phyloP scores from a whole-genome alignment of 2,888 invertebrate genomes.

The Caenorhabditis auriculariae region DNA sequence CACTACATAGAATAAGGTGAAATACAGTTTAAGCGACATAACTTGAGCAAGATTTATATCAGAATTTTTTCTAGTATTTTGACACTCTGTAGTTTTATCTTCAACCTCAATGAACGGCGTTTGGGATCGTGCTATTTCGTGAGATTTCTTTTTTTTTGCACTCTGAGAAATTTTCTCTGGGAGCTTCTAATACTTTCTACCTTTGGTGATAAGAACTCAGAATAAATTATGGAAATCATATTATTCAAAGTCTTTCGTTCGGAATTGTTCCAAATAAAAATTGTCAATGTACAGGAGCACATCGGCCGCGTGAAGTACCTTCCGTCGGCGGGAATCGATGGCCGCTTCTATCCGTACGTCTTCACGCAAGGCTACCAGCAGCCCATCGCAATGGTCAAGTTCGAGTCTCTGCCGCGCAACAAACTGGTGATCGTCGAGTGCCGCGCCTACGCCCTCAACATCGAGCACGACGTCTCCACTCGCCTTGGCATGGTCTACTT shows the following conservation, averaged over 20 bases:
- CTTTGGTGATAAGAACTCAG: background rate
- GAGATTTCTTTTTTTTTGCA: constrained; percentile 44
- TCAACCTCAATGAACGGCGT: constrained; percentile 60
- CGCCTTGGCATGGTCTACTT: constrained; percentile 63
- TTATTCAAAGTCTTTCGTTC: background rate
- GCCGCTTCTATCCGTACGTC: constrained; percentile 69
- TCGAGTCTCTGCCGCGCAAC: constrained; percentile 64
- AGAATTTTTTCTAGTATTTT: no score
- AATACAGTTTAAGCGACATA: no score
- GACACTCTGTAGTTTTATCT: background rate
- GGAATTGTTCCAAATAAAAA: background rate
- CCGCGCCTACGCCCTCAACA: constrained; percentile 67
- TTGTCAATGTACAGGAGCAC: constrained; percentile 75
- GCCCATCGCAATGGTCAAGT: constrained; percentile 65
- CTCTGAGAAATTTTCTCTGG: no score
- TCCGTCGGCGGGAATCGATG: constrained; percentile 71
- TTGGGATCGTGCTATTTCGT: constrained; percentile 64
- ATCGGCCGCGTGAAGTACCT: constrained; percentile 83
- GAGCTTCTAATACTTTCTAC: no score
- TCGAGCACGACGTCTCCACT: constrained; percentile 78
- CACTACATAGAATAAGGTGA: no score
- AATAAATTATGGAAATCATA: background rate
- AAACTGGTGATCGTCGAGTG: constrained; percentile 67
- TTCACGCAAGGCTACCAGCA: constrained; percentile 49
- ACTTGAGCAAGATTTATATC: no score